Percentiles rank a stretch among this genome's conserved stretches.
Evolutionary conservation across 2,888 invertebrate species (phyloP).

Genomic region (Harpagoxenus sublaevis): DNA sequence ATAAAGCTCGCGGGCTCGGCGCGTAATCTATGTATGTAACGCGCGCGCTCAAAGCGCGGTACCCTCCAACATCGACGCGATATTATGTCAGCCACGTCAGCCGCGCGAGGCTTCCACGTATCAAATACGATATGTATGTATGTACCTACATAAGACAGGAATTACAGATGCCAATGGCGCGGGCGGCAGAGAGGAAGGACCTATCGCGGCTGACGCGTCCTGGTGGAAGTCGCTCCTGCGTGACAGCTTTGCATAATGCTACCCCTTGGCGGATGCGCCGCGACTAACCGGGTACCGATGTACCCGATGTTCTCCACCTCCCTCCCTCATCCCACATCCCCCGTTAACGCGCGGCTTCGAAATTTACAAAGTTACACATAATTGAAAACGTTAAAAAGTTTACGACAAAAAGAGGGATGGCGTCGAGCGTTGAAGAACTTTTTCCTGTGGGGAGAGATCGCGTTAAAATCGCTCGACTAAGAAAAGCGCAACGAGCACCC

Average conservation of each 20-base stretch:
- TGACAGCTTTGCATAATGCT: constrained; percentile 52
- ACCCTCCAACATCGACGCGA: constrained; percentile 46
- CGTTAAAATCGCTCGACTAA: neutral
- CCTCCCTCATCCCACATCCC: no score
- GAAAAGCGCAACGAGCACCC: neutral
- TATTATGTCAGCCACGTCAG: constrained; percentile 55
- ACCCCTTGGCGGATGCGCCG: constrained; percentile 37
- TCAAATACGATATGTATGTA: constrained; percentile 63
- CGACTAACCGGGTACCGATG: neutral
- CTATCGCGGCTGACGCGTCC: constrained; percentile 50
- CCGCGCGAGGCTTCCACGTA: constrained; percentile 44
- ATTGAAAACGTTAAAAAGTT: constrained; percentile 43
- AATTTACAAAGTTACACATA: constrained; percentile 24
- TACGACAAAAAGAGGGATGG: neutral
- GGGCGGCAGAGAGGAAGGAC: constrained; percentile 14
- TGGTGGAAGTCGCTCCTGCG: constrained; percentile 44
- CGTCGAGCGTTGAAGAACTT: neutral
- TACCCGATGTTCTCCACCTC: neutral
- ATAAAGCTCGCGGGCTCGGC: constrained; percentile 32
- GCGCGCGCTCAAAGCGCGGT: constrained; percentile 28
- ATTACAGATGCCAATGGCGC: constrained; percentile 67
- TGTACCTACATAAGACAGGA: constrained; percentile 67
- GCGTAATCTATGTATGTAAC: constrained; percentile 39
- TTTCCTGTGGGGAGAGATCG: neutral
- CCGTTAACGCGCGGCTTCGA: neutral